Evolutionary conservation across 2,797 vertebrate species (phyloP), one percentile per base, ranked within the genome.

Genomic region (Malurus leucopterus): DNA sequence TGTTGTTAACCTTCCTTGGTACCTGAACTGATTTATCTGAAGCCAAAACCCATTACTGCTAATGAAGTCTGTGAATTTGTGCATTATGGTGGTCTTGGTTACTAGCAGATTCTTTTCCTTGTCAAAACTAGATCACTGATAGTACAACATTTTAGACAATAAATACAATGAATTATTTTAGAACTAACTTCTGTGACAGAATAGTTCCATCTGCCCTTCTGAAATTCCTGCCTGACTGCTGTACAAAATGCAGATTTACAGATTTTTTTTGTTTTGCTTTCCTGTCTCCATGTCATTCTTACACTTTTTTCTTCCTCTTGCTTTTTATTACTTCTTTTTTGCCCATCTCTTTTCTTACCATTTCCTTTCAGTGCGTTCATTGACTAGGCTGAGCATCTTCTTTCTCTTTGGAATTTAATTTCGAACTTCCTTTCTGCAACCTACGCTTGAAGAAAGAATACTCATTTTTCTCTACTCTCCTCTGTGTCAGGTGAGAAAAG

Each of bases 401-500:
- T 87, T 91, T 95, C 67, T 92, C 87, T 94, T 61, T 92, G 90
- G 93, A 77, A 95, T 93, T 92, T 93, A 67, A 77, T 92, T 93
- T 89, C 3, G 27, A 92, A 53, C 83, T 88, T 84, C 76, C 83
- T 92, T 91, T 81, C 86, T 93, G 70, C 90, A 93, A 50, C 32
- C 87, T 88, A 7, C 22, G 0, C 77, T 79, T 86, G 94, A 93
- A 90, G 93, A 86, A 93, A 78, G 92, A 90, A 68, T 89, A 38
- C 27, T 87, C 4, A 36, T 78, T 92, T 94, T 84, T 76, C 83
- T 95, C 67, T 91, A 6, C 82, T 94, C 21, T 81, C 73, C 84
- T 81, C 93, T 92, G 32, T 54, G 85, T 81, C 93, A 95, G 93
- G 95, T 95, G 92, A 95, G 95, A 93, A 88, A 91, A 93, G 80